Conservation (phyloP, 30 jellyfish, hydroid and myxozoan genomes). For the Mastigias papua region DNA sequence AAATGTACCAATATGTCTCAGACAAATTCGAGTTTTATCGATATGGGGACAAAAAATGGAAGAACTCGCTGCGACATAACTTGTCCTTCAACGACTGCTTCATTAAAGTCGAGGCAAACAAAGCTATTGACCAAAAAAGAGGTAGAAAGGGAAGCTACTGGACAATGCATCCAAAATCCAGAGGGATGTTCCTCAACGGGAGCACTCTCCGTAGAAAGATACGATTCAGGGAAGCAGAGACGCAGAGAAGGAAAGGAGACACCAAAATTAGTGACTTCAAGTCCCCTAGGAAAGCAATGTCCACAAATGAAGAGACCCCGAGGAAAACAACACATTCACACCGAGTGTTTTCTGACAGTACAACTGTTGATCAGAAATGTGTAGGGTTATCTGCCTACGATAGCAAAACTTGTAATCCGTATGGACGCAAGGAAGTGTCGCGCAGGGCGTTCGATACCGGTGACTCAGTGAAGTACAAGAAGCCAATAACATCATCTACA, state of each 20-base stretch:
- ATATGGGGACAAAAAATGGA: slow-evolving; percentile 39
- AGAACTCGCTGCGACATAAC: slow-evolving; percentile 64
- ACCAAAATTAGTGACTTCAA: background rate
- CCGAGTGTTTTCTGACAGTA: background rate
- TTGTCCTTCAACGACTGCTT: slow-evolving; percentile 72
- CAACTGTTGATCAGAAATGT: background rate
- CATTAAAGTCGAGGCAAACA: slow-evolving; percentile 18
- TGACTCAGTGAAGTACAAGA: background rate
- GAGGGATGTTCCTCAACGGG: slow-evolving; percentile 55
- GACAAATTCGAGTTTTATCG: slow-evolving; percentile 45
- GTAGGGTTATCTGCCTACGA: background rate
- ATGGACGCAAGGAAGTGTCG: background rate
- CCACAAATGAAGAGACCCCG: background rate
- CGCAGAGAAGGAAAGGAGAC: background rate
- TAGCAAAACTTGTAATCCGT: background rate
- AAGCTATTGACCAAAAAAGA: background rate
- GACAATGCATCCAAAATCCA: slow-evolving; percentile 58
- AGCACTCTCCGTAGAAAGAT: slow-evolving; percentile 56
- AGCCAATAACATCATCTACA: background rate
- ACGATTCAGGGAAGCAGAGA: slow-evolving; percentile 25
- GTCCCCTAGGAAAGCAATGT: background rate
- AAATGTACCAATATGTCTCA: slow-evolving; percentile 49
- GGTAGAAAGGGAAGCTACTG: slow-evolving; percentile 57
- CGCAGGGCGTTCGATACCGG: background rate
- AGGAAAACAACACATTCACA: background rate